A percentile compares a stretch with the other conserved stretches of the same genome.
Conservation (phyloP, 1,140 invertebrate genomes). For the Musca vetustissima region DNA sequence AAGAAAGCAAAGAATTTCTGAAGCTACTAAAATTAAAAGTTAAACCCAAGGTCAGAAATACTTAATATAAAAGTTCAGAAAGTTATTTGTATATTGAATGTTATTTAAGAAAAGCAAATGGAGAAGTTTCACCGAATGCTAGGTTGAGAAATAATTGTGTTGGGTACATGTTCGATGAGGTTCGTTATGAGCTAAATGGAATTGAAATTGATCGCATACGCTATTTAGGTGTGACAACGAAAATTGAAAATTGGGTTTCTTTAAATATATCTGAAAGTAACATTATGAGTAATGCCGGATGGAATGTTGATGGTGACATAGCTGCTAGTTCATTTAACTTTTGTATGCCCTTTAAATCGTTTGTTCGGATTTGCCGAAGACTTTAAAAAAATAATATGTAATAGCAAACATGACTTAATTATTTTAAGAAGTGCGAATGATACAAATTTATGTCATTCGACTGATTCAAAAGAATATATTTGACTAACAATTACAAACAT, state of each 20-base stretch:
- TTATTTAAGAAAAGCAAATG: constrained; percentile 33
- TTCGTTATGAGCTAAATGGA: constrained; percentile 56
- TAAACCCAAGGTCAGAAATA: neutral
- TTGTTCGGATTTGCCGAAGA: constrained; percentile 57
- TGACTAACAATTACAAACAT: constrained; percentile 35
- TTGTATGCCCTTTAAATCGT: constrained; percentile 50
- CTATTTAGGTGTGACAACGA: constrained; percentile 54
- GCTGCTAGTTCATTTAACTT: constrained; percentile 46
- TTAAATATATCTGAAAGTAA: constrained; percentile 1
- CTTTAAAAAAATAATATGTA: constrained; percentile 56
- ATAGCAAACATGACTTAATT: constrained; percentile 57
- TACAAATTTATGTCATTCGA: constrained; percentile 30
- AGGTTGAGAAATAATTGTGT: constrained; percentile 51
- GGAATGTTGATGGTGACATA: neutral
- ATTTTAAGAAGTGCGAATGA: constrained; percentile 48
- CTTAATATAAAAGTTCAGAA: constrained; percentile 22
- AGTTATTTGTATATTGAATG: constrained; percentile 51
- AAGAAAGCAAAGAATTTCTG: neutral
- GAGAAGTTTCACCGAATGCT: constrained; percentile 20
- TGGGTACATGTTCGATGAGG: constrained; percentile 55
- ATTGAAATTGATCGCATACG: constrained; percentile 55
- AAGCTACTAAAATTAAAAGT: neutral
- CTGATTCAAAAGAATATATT: constrained; percentile 21
- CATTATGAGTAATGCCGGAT: neutral
- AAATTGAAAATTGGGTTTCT: constrained; percentile 45